Base-by-base conservation (phyloP, 2,888 invertebrate genomes). In the Diarsia brunnea region DNA sequence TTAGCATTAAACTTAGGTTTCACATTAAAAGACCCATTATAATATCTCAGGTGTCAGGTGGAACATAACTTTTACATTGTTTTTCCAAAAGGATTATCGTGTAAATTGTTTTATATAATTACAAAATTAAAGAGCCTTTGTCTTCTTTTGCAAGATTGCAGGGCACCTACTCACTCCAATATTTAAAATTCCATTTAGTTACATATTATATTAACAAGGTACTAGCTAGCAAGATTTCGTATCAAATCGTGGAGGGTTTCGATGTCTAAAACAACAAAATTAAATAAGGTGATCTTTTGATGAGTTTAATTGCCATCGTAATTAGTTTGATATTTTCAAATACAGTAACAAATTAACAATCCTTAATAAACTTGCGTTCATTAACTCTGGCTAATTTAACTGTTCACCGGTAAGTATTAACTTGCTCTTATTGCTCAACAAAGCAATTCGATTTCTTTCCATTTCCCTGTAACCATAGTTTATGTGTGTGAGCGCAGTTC, bases 391-490 rank as follows among this genome's bases (percentile, higher is more conserved):
- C 24, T 73, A 58, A 73, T 73, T 24, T 21, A 47, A 73, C 24
- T 47, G 47, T 61, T 21, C 24, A 19, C n/a, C 19, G 27, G 58
- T 78, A 45, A 67, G 43, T 71, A 45, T 65, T n/a, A 27, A 31
- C 31, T 43, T 45, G 24, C 24, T 63, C 16, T 19, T 63, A 43
- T 78, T 71, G 27, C 47, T 49, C 47, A 31, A 43, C 47, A 31
- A 45, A 14, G 64, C 8, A 19, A 38, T 60, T 65, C 19, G 16
- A 74, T 78, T 81, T 78, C 51, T 74, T 65, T 74, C 16, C 38
- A 64, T 80, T 80, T 73, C 31, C 27, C n/a, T 31, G 49, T 31
- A 70, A 61, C 65, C 63, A 67, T 63, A 38, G 31, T 83, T 43
- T 64, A 66, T 72, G 66, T 58, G 58, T 83, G 71, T 55, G 69